Evolutionary conservation across 2,888 invertebrate species (phyloP), one percentile per base, ranked within the genome.

Genomic region (Spodoptera picta): DNA sequence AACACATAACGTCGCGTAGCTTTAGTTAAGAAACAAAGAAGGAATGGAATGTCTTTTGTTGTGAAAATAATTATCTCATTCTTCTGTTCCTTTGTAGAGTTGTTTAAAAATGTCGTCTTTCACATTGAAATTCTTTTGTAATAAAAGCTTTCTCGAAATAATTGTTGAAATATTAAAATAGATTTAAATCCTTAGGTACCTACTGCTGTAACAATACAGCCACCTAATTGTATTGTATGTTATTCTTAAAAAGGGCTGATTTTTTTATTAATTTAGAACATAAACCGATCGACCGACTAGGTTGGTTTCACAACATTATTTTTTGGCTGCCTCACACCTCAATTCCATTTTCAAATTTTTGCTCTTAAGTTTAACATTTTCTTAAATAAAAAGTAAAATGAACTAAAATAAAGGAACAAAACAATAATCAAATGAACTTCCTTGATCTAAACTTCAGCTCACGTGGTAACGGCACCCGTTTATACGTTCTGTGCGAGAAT

Each of bases 401-500:
- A 49, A 14, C 53, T n/a, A 14, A 47, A 47, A n/a, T 43, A 42
- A 44, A 55, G 48, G n/a, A 41, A 50, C 10, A 60, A 46, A 47
- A 47, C 23, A 45, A 31, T 36, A 11, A 51, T 10, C 36, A 42
- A 59, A 53, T 47, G 36, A 46, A 68, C 27, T 47, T 46, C 73
- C 55, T 69, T 59, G 62, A 57, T 36, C 56, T 68, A 24, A 50
- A 69, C 56, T 77, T 67, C 81, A 24, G 60, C 63, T 75, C 83
- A 80, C 83, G 83, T 79, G 44, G 53, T 75, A 60, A 55, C 77
- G 69, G 71, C 36, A 53, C 64, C 65, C 80, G 73, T 83, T 85
- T 80, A 83, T 80, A 69, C 64, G 73, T 79, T 74, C 72, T 41
- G 68, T 48, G 64, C 66, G 70, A 68, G 77, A 79, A 80, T 84